Conservation (phyloP, 2,888 invertebrate genomes). For the Agapostemon virescens region DNA sequence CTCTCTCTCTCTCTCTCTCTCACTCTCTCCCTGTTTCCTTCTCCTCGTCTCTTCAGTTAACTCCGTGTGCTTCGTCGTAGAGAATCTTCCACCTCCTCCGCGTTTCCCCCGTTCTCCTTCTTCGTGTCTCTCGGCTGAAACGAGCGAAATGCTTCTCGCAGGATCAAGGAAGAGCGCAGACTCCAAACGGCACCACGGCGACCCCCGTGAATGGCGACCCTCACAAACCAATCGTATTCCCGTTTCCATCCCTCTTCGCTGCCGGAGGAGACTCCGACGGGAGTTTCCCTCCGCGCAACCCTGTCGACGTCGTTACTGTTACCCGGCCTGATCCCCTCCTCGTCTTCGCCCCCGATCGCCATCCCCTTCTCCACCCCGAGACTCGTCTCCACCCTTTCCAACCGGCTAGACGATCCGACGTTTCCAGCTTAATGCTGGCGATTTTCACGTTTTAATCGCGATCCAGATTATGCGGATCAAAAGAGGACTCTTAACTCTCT, state of each 20-base stretch:
- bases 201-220: conserved; percentile 80
- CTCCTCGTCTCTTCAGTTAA: conserved; percentile 2
- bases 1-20: conserved; percentile 3
- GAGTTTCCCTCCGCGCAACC: conserved; percentile 70
- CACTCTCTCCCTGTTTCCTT: conserved; percentile 1
- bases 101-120: conserved; percentile 32
- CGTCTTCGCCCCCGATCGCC: conserved; percentile 35
- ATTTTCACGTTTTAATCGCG: conserved; percentile 66
- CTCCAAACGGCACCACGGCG: conserved; percentile 75
- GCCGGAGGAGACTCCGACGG: conserved; percentile 70
- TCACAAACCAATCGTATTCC: conserved; percentile 81
- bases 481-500: neutral
- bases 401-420: conserved; percentile 47
- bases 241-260: conserved; percentile 80
- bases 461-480: conserved; percentile 51
- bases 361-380: conserved; percentile 42
- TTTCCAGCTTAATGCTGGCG: conserved; percentile 54
- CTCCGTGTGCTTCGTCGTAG: conserved; percentile 57
- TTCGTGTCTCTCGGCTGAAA: conserved; percentile 65
- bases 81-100: conserved; percentile 67
- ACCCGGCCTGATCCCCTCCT: conserved; percentile 56
- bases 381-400: conserved; percentile 52
- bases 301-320: conserved; percentile 70
- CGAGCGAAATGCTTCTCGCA: conserved; percentile 70
- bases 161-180: conserved; percentile 79